These are phyloP conservation scores for Apteryx owenii DNA, from an alignment of 2,113 vertebrate species.

Conservation along the genomic window DNA sequence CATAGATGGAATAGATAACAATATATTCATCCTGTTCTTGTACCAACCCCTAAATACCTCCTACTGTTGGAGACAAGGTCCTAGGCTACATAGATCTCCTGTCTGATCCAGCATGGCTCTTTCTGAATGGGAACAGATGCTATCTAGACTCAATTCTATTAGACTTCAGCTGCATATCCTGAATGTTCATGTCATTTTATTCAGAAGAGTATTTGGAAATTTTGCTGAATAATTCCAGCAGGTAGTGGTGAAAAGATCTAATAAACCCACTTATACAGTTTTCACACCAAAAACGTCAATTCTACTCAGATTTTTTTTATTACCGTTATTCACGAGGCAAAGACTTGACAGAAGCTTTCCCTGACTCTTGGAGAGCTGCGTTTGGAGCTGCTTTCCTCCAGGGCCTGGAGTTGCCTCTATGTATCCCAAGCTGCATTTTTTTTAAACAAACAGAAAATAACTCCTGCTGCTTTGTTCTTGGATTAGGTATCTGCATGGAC, in stretches of 20 bases:
- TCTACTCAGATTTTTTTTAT: neutral
- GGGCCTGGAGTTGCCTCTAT: accelerated
- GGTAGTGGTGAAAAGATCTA: neutral
- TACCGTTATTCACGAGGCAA: neutral
- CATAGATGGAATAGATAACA: accelerated
- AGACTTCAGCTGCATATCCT: accelerated
- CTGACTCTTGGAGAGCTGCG: neutral
- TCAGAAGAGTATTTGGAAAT: no score
- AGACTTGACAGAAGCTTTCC: neutral
- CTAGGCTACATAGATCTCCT: accelerated
- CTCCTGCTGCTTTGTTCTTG: neutral
- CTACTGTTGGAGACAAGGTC: neutral
- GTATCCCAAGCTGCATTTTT: neutral
- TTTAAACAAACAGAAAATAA: neutral
- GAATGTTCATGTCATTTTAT: neutral
- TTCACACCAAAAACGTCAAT: accelerated
- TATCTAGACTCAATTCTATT: accelerated
- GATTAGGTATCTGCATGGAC: neutral
- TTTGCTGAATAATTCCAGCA: neutral
- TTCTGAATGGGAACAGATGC: accelerated
- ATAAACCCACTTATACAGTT: neutral
- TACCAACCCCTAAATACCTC: accelerated
- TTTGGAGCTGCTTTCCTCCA: neutral
- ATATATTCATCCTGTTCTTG: neutral
- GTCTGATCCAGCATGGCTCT: accelerated